Percentiles rank a stretch among this genome's conserved stretches.
phyloP scores from a whole-genome alignment of 2,797 vertebrate species.

The Lacerta agilis region DNA sequence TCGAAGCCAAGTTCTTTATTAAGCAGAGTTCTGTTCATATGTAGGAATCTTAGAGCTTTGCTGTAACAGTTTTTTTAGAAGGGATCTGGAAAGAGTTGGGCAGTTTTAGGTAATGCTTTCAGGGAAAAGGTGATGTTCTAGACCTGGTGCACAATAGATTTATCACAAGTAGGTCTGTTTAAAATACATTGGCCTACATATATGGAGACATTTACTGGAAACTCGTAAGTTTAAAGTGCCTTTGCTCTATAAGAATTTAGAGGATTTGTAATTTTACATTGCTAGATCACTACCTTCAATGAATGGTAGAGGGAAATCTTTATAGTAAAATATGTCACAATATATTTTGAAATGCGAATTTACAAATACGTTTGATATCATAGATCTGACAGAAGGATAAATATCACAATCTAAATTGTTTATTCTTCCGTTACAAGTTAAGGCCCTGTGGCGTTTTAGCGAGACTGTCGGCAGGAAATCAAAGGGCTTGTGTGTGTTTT shows the following conservation, averaged over 20 bases:
- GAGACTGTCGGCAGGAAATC: not conserved
- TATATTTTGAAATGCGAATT: not conserved
- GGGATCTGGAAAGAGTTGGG: conserved; percentile 21
- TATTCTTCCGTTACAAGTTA: not conserved
- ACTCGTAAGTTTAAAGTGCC: not conserved
- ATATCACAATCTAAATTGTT: not conserved
- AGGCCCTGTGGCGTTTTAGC: not conserved
- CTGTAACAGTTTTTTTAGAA: not conserved
- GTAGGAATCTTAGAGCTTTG: not conserved
- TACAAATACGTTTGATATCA: not conserved
- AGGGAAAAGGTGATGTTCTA: not conserved
- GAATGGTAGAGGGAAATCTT: not conserved
- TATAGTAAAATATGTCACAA: not conserved
- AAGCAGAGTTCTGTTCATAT: not conserved
- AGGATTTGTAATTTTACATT: not conserved
- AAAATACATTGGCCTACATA: not conserved
- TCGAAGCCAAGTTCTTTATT: not conserved
- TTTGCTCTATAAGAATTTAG: not conserved
- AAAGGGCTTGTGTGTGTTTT: not conserved
- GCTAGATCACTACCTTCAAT: not conserved
- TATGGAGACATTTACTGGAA: not conserved
- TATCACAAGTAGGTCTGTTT: not conserved
- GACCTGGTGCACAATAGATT: not conserved
- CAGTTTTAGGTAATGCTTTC: conserved; percentile 1
- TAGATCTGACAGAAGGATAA: not conserved